Percentiles rank a stretch among this genome's conserved stretches.
Evolutionary conservation across 2,113 vertebrate genomes (phyloP).

Genomic region (Sylvilagus bachmani): DNA sequence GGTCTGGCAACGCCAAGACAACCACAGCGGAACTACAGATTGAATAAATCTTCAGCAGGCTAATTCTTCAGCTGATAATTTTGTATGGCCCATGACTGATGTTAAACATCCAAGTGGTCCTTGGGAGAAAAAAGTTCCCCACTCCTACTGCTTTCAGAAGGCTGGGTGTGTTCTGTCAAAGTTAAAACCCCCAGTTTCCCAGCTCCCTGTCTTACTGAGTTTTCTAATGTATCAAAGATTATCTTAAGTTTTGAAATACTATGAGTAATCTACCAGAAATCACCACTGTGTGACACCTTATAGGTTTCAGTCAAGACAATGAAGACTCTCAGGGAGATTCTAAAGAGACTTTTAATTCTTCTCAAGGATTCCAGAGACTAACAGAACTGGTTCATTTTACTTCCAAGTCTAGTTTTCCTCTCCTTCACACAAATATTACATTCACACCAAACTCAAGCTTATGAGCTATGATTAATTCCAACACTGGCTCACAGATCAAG

Average conservation of each 20-base stretch:
- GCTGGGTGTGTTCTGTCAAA: neutral
- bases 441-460: neutral
- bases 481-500: conserved; percentile 27
- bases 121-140: too few relatives aligned
- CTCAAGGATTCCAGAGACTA: neutral
- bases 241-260: neutral
- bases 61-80: too few relatives aligned
- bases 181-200: neutral
- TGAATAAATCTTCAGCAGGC: too few relatives aligned
- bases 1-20: too few relatives aligned
- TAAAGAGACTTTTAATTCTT: conserved; percentile 17
- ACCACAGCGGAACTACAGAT: too few relatives aligned
- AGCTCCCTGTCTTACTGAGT: conserved; percentile 13
- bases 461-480: neutral
- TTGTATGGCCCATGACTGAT: too few relatives aligned
- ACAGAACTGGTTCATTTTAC: conserved; percentile 18
- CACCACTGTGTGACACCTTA: neutral
- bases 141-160: neutral
- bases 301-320: neutral
- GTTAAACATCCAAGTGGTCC: too few relatives aligned
- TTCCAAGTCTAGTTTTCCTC: conserved; percentile 3
- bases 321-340: neutral
- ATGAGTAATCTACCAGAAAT: conserved; percentile 6
- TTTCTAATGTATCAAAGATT: conserved; percentile 1
- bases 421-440: conserved; percentile 24